Base-by-base conservation (phyloP, 1,140 invertebrate species). In the Colletes latitarsis region DNA sequence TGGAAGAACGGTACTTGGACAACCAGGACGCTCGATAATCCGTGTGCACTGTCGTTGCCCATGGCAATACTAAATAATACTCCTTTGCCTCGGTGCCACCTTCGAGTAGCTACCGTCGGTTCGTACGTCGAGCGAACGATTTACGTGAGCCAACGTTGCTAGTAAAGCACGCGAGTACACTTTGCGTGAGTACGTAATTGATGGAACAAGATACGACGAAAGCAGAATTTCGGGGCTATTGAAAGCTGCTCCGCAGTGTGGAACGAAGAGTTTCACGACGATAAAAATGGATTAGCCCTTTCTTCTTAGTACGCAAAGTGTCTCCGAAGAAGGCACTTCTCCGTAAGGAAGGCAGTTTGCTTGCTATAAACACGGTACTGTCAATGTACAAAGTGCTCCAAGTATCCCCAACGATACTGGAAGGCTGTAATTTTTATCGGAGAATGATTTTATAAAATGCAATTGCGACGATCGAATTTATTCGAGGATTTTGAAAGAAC, bases 41-140 rank as follows among this genome's bases (percentile, higher is more conserved):
- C 70, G 79, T 43, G 63, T 21, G 53, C 71, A 41, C 74, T 70
- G 74, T 77, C 88, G 88, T 90, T 89, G 88, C 88, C 88, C 82
- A 82, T 87, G 89, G 89, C 86, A 82, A 90, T 90, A 82, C 86
- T 86, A 88, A 90, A 86, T 89, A 89, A 89, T 89, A 84, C 74
- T 78, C 82, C 81, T 77, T 67, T 68, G 57, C 41, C 62, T 76
- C 58, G 72, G 83, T 82, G 75, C 75, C 88, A 88, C 84, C 85
- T 88, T 86, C 82, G 70, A 83, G 52, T 69, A 81, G 81, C 86
- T 84, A 88, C 84, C 82, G 78, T 85, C 74, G 53, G 19, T 46
- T 14, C 78, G 57, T 53, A 72, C 41, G 79, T 68, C 69, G 57
- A 53, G 17, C 49, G 76, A 39, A 73, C 76, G 67, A 83, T 80